Evolutionary conservation across 2,797 vertebrate genomes (phyloP).

Genomic region (Ceyx erithaca): DNA sequence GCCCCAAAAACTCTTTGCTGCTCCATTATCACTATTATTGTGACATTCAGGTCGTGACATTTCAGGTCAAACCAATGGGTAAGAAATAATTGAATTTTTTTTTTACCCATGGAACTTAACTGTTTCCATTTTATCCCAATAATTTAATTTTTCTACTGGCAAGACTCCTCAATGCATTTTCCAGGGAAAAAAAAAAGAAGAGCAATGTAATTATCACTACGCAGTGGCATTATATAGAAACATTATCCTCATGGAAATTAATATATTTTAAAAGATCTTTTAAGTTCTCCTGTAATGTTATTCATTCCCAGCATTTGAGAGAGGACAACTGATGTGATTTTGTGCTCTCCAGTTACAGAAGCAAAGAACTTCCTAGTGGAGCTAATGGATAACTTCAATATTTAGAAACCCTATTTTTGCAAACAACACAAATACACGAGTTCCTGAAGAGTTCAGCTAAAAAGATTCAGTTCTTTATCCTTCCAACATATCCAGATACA

Average conservation of each 20-base stretch:
- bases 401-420: not conserved
- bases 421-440: not conserved
- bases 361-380: not conserved
- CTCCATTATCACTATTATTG: too few relatives aligned
- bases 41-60: too few relatives aligned
- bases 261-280: not conserved
- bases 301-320: not conserved
- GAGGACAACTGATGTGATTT: not conserved
- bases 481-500: not conserved
- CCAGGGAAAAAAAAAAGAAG: not conserved
- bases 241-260: fast-evolving
- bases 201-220: not conserved
- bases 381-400: not conserved
- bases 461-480: not conserved
- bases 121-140: not conserved
- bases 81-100: not conserved
- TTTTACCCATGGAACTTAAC: not conserved
- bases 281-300: not conserved
- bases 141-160: not conserved
- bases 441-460: not conserved
- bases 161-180: not conserved
- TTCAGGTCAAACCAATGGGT: not conserved
- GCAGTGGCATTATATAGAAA: not conserved
- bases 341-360: not conserved
- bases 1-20: too few relatives aligned